Conservation (phyloP, 2,888 invertebrate species). For the Drosophila austrosaltans region DNA sequence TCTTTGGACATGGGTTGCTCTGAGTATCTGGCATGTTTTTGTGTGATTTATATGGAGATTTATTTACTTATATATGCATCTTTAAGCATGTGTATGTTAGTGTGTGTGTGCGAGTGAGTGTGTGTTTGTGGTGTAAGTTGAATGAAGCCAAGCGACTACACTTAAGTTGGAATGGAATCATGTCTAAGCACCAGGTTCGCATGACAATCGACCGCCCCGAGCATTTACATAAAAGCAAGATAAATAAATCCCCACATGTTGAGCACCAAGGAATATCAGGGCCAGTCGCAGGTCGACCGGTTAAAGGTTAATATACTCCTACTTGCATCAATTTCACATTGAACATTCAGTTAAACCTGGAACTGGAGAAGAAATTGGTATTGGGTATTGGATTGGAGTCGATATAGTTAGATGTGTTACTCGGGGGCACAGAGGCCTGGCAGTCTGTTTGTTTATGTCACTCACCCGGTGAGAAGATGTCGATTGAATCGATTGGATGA, state of each 20-base stretch:
- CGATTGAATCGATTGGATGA: constrained; percentile 54
- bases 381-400: constrained; percentile 22
- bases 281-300: constrained; percentile 62
- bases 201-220: constrained; percentile 58
- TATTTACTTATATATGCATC: constrained; percentile 5
- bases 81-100: no score
- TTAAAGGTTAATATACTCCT: constrained; percentile 62
- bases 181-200: constrained; percentile 60
- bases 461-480: constrained; percentile 9
- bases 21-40: constrained; percentile 8
- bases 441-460: constrained; percentile 38
- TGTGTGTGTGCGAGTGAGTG: background rate
- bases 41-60: constrained; percentile 18
- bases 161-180: constrained; percentile 45
- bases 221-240: constrained; percentile 64
- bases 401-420: constrained; percentile 7
- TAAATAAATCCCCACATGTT: constrained; percentile 57
- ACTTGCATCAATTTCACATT: constrained; percentile 19
- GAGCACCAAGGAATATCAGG: constrained; percentile 30
- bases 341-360: constrained; percentile 16
- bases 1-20: constrained; percentile 2
- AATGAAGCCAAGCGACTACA: constrained; percentile 22
- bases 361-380: background rate
- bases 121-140: background rate
- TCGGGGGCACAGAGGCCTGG: constrained; percentile 31